phyloP scores from a whole-genome alignment of 2,113 vertebrate species.

The Gallinago undulata region DNA sequence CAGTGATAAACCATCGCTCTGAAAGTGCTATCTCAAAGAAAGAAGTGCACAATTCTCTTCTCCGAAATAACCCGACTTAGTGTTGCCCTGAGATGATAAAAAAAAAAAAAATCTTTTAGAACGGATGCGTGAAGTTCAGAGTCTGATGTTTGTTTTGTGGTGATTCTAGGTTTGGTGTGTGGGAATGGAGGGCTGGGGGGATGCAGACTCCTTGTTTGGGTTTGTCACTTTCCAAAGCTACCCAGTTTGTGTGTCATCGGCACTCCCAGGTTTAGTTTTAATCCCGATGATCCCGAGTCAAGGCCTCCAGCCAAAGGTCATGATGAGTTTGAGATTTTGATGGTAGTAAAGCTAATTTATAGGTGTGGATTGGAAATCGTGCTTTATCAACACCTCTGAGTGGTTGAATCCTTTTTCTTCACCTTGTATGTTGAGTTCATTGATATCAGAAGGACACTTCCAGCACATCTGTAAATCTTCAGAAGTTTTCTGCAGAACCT shows the following conservation, averaged over 20 bases:
- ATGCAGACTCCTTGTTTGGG: background rate
- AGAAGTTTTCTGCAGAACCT: background rate
- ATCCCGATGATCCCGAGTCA: background rate
- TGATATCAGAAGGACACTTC: background rate
- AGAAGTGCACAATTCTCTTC: background rate
- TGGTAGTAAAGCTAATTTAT: too few relatives aligned
- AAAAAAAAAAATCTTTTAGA: too few relatives aligned
- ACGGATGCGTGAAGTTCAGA: fast-evolving
- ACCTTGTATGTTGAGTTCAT: background rate
- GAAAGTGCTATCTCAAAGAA: background rate
- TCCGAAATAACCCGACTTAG: background rate
- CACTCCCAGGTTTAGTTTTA: background rate
- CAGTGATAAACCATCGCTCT: background rate
- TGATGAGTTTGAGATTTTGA: background rate
- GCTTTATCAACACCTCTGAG: background rate
- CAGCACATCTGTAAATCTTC: background rate
- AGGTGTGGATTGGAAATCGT: background rate
- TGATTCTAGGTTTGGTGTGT: background rate
- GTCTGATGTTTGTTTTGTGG: fast-evolving
- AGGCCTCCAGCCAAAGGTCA: background rate
- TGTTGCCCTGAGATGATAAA: background rate
- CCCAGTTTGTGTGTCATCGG: background rate
- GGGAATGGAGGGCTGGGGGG: background rate
- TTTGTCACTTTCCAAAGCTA: background rate
- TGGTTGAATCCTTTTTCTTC: background rate